phyloP scores from a whole-genome alignment of 2,888 invertebrate species.

The Anodontia alba region DNA sequence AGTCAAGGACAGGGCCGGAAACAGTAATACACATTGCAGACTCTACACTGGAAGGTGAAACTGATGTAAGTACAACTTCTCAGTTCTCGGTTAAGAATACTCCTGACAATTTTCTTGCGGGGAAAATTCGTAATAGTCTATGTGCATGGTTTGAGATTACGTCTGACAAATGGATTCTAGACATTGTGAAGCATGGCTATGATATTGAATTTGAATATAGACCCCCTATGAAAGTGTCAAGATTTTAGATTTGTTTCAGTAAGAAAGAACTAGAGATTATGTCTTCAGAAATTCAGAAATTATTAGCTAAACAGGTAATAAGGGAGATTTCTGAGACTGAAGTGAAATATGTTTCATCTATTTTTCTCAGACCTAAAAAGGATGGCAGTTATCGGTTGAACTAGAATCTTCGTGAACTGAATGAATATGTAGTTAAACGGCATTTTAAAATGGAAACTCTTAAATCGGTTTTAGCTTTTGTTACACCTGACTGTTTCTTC shows the following conservation, averaged over 20 bases:
- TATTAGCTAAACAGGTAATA: neutral
- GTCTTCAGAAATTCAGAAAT: neutral
- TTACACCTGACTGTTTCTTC: constrained; percentile 46
- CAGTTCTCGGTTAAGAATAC: neutral
- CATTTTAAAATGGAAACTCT: constrained; percentile 64
- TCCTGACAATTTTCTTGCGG: neutral
- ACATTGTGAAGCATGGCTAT: constrained; percentile 20
- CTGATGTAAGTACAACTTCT: neutral
- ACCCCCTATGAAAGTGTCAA: neutral
- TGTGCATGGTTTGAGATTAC: neutral
- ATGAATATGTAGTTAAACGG: constrained; percentile 35
- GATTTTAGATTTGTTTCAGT: neutral
- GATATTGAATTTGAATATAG: neutral
- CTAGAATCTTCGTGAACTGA: constrained; percentile 49
- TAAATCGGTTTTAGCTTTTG: constrained; percentile 28
- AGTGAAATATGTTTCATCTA: constrained; percentile 4
- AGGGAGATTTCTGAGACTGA: neutral
- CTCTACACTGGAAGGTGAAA: neutral
- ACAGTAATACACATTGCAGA: too few relatives aligned
- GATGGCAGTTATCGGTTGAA: constrained; percentile 48
- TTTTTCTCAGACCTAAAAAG: constrained; percentile 41
- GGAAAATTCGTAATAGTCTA: neutral
- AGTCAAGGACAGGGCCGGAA: too few relatives aligned
- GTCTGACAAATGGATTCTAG: neutral
- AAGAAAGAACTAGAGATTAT: neutral